These are phyloP conservation scores for Lochmaea crataegi DNA, from an alignment of 2,888 invertebrate genomes.

Conservation along the genomic window DNA sequence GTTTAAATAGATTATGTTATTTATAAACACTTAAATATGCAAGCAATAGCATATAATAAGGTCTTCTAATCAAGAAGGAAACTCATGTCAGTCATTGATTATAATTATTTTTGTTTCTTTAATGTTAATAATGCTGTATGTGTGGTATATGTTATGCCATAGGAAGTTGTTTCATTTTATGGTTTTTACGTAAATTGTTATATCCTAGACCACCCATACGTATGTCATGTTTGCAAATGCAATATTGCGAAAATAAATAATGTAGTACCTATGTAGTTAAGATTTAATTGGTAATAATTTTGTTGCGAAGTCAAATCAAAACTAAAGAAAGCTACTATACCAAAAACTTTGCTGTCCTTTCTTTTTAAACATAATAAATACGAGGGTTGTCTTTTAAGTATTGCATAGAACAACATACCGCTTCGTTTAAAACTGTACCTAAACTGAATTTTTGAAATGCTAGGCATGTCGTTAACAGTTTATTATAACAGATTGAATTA, in stretches of 20 bases:
- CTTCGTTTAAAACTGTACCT: too few species aligned
- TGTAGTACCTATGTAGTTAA: background rate
- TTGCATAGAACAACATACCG: too few species aligned
- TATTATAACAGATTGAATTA: too few species aligned
- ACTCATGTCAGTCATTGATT: slow-evolving; percentile 9
- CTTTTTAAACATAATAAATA: too few species aligned
- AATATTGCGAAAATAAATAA: background rate
- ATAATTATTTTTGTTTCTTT: slow-evolving; percentile 13
- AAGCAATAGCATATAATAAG: slow-evolving; percentile 5
- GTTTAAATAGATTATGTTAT: slow-evolving; percentile 7
- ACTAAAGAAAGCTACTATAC: too few species aligned
- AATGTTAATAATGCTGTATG: slow-evolving; percentile 3
- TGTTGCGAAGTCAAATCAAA: too few species aligned
- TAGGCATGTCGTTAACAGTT: too few species aligned
- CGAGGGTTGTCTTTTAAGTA: too few species aligned
- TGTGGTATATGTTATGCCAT: background rate
- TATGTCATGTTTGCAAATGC: background rate
- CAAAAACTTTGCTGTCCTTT: too few species aligned
- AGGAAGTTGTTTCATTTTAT: background rate
- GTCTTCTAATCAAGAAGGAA: slow-evolving; percentile 6
- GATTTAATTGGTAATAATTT: too few species aligned
- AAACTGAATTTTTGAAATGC: too few species aligned
- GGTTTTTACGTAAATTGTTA: background rate
- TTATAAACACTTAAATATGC: slow-evolving; percentile 8
- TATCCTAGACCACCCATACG: background rate